A percentile compares a stretch with the other conserved stretches of the same genome.
phyloP scores from a whole-genome alignment of 2,113 vertebrate species.

The Bettongia penicillata region DNA sequence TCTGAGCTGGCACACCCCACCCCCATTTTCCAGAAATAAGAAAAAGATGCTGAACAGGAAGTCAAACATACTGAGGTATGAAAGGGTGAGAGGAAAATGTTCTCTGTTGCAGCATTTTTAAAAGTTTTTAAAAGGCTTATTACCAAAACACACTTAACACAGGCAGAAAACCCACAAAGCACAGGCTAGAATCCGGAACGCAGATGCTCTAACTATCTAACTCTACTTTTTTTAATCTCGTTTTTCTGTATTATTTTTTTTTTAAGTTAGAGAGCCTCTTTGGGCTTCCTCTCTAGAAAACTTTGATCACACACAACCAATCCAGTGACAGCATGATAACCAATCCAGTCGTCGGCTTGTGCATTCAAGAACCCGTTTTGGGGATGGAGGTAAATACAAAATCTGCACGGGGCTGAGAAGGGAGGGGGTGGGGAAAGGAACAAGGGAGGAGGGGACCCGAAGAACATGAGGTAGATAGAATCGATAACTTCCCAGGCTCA shows the following conservation, averaged over 20 bases:
- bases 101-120: conserved; percentile 86
- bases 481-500: conserved; percentile 94
- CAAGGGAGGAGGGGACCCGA: conserved; percentile 67
- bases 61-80: conserved; percentile 84
- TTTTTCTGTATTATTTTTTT: conserved; percentile 37
- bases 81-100: conserved; percentile 82
- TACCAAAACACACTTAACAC: conserved; percentile 59
- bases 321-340: conserved; percentile 37
- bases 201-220: conserved; percentile 76
- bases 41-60: conserved; percentile 72
- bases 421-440: conserved; percentile 48
- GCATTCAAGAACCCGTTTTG: conserved; percentile 67
- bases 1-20: conserved; percentile 74
- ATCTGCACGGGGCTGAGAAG: conserved; percentile 66
- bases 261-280: conserved; percentile 73
- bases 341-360: conserved; percentile 69
- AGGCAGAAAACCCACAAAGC: conserved; percentile 73
- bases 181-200: conserved; percentile 80
- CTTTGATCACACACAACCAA: conserved; percentile 71
- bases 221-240: conserved; percentile 69
- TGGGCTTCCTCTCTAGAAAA: conserved; percentile 84
- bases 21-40: conserved; percentile 75
- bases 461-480: conserved; percentile 89
- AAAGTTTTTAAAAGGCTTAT: conserved; percentile 45
- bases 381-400: conserved; percentile 69